A percentile compares a stretch with the other conserved stretches of the same genome.
Conservation (phyloP, 2,113 vertebrate genomes). For the Megalops atlanticus region DNA sequence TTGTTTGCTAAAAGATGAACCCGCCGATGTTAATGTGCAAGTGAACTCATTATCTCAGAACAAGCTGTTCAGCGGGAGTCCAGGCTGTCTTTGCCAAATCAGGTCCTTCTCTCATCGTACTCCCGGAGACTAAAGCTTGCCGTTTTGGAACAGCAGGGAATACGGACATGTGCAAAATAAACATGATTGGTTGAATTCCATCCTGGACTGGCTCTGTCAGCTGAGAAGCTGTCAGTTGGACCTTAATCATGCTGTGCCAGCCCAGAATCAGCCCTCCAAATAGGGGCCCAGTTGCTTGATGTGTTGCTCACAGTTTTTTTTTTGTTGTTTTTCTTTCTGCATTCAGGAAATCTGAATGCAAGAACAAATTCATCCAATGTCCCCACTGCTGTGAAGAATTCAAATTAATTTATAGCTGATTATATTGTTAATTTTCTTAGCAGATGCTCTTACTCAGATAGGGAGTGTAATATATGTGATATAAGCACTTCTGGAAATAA, state of each 20-base stretch:
- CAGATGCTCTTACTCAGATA: too few relatives aligned
- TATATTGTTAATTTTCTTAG: too few relatives aligned
- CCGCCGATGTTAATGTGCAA: not conserved
- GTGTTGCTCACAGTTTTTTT: not conserved
- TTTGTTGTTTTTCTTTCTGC: not conserved
- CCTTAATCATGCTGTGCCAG: not conserved
- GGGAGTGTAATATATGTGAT: too few relatives aligned
- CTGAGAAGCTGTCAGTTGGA: not conserved
- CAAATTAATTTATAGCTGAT: too few relatives aligned
- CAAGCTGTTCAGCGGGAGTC: not conserved
- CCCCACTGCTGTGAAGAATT: not conserved
- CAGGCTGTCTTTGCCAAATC: not conserved
- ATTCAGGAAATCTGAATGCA: not conserved
- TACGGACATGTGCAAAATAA: not conserved
- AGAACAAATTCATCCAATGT: not conserved
- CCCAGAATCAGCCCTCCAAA: not conserved
- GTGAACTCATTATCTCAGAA: slow-evolving; percentile 5
- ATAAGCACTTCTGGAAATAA: too few relatives aligned
- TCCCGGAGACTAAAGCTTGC: not conserved
- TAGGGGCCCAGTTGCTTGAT: not conserved
- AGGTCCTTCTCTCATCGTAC: not conserved
- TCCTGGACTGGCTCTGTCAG: not conserved
- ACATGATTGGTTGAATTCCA: not conserved
- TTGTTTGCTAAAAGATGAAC: slow-evolving; percentile 10
- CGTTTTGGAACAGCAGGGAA: not conserved